phyloP scores from a whole-genome alignment of 2,888 invertebrate genomes.

The Digitonthophagus gazella region DNA sequence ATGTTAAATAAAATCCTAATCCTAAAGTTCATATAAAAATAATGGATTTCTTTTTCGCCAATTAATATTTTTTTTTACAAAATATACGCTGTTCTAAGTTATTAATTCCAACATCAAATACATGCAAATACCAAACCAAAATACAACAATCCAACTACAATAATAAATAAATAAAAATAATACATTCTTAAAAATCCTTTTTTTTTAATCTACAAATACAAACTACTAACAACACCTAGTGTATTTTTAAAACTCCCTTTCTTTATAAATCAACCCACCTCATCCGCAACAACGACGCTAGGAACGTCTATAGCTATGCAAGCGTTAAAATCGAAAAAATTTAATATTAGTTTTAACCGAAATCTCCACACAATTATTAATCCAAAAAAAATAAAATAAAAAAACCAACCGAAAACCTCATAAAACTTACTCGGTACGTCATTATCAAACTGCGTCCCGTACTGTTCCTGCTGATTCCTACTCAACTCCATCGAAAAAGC shows the following conservation, averaged over 20 bases:
- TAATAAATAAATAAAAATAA: too few species aligned
- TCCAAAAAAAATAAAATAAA: background rate
- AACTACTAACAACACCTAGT: background rate
- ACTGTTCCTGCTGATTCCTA: constrained; percentile 70
- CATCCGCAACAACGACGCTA: constrained; percentile 45
- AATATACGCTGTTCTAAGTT: too few species aligned
- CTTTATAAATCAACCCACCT: constrained; percentile 38
- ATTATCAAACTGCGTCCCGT: constrained; percentile 67
- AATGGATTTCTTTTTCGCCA: too few species aligned
- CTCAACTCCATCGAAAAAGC: constrained; percentile 71
- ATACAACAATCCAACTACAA: too few species aligned
- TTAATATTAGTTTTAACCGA: constrained; percentile 18
- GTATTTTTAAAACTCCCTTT: constrained; percentile 1
- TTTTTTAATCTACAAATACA: constrained; percentile 15
- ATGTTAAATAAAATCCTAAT: too few species aligned
- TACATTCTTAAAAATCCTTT: too few species aligned
- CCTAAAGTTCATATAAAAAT: too few species aligned
- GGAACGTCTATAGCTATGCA: constrained; percentile 36
- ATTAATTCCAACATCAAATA: too few species aligned
- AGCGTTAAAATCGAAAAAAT: constrained; percentile 27
- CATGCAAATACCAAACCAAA: too few species aligned
- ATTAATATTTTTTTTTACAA: too few species aligned
- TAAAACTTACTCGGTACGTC: constrained; percentile 39
- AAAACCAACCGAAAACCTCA: background rate
- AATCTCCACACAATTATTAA: background rate